These are phyloP conservation scores for Zoanthus sansibaricus DNA, from an alignment of 92 coral and sea anemone genomes.

Conservation along the genomic window DNA sequence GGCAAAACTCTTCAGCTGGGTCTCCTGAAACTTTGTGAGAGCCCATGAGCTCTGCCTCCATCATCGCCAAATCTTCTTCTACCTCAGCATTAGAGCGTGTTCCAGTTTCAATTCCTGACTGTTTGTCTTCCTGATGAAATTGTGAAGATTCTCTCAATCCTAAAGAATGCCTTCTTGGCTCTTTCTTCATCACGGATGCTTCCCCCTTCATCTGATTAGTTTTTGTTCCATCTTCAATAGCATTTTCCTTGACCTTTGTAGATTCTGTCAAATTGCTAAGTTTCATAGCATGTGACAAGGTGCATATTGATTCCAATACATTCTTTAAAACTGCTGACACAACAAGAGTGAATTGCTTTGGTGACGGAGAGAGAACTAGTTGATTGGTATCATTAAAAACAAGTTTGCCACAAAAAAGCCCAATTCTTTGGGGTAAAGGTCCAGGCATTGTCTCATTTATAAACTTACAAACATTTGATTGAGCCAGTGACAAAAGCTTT, in stretches of 20 bases:
- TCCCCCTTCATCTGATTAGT: not conserved
- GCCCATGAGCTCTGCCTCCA: conserved; percentile 68
- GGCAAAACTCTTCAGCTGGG: conserved; percentile 60
- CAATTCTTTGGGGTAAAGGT: conserved; percentile 84
- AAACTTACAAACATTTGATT: conserved; percentile 82
- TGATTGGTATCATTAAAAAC: conserved; percentile 74
- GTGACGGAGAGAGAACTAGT: conserved; percentile 75
- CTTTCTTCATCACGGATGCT: not conserved
- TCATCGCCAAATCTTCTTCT: conserved; percentile 69
- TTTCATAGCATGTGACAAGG: conserved; percentile 83
- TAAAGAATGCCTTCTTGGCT: not conserved
- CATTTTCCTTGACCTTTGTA: conserved; percentile 33
- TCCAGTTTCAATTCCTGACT: conserved; percentile 24
- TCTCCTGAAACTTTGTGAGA: conserved; percentile 63
- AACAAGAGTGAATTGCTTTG: conserved; percentile 67
- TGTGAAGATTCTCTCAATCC: not conserved
- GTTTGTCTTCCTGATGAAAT: not conserved
- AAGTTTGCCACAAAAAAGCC: conserved; percentile 71
- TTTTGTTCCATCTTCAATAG: not conserved
- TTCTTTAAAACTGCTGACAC: conserved; percentile 69
- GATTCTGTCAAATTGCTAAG: conserved; percentile 60
- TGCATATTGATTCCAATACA: conserved; percentile 79
- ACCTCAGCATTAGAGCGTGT: conserved; percentile 81
- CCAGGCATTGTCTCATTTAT: conserved; percentile 81
- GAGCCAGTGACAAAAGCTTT: conserved; percentile 80